A percentile compares a stretch with the other conserved stretches of the same genome.
phyloP scores from a whole-genome alignment of 2,888 invertebrate genomes.

The Sinopyrophorus schimmeli region DNA sequence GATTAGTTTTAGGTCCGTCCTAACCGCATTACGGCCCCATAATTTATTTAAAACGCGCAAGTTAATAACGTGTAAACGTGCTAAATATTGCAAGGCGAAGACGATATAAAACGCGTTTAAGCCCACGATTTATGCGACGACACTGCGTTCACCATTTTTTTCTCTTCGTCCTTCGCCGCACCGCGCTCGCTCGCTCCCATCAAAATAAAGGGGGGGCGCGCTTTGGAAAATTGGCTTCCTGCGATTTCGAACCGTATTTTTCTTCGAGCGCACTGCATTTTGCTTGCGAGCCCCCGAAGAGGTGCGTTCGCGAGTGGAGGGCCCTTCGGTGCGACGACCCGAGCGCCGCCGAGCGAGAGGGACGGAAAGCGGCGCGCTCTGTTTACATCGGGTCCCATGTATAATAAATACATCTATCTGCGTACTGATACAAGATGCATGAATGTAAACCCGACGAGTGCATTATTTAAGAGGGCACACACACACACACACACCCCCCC shows the following conservation, averaged over 20 bases:
- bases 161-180: no score
- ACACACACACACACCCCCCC: no score
- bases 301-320: conserved; percentile 44
- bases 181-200: no score
- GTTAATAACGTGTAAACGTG: conserved; percentile 4
- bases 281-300: conserved; percentile 43
- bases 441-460: conserved; percentile 48
- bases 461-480: conserved; percentile 50
- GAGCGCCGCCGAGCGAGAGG: no score
- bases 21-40: no score
- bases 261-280: conserved; percentile 35
- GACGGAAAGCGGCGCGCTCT: conserved; percentile 40
- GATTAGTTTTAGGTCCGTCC: no score
- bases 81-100: conserved; percentile 1
- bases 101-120: conserved; percentile 12
- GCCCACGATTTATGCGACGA: conserved; percentile 7
- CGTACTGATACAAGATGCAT: conserved; percentile 53
- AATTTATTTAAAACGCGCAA: no score
- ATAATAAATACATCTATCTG: conserved; percentile 54
- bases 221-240: no score
- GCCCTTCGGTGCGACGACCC: conserved; percentile 42
- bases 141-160: no score
- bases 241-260: no score
- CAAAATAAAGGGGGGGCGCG: no score
- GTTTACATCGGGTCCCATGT: conserved; percentile 51